Evolutionary conservation across 2,113 vertebrate species (phyloP), one percentile per base, ranked within the genome.

Genomic region (Psephotus haematonotus): DNA sequence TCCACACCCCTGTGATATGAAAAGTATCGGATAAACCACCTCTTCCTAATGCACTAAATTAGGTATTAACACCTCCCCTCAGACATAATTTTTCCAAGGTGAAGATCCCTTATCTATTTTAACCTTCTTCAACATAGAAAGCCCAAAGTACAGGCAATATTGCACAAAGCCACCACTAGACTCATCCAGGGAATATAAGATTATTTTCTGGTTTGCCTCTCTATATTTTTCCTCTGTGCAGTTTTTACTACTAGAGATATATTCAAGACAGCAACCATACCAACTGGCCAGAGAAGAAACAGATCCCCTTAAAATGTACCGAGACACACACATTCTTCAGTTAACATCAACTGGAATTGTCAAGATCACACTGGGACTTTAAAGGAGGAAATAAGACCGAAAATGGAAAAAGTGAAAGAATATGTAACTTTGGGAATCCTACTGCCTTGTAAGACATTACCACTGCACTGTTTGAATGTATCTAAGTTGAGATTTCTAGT

Each of bases 381-480:
- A 75, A 43, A 31, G 7, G 10, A 84, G 46, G 31, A 86, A 69
- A 67, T 25, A 80, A 27, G 19, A 50, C 29, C 37, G 52, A 47
- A 60, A 83, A 41, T 3, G 1, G 64, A 70, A 64, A 46, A 50
- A 35, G 6, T 9, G 20, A 43, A 82, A 76, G 23, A 68, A 57
- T 6, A 9, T 1, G 0, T 1, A 84, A 55, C 33, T 35, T 44
- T 41, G 49, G 24, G n/a, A 90, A 47, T n/a, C 39, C 27, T 16
- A 12, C 18, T 33, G 29, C 88, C 41, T 13, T 17, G 31, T 44
- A 43, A 81, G 81, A 74, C 47, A 29, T 13, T 43, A 53, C 12
- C 17, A 24, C 11, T 29, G 41, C 35, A 47, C 7, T 7, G 2
- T 7, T 5, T 31, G 8, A 80, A 46, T 0, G 0, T 2, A n/a